phyloP scores from a whole-genome alignment of 2,888 invertebrate species.

The Ellobium chinense region DNA sequence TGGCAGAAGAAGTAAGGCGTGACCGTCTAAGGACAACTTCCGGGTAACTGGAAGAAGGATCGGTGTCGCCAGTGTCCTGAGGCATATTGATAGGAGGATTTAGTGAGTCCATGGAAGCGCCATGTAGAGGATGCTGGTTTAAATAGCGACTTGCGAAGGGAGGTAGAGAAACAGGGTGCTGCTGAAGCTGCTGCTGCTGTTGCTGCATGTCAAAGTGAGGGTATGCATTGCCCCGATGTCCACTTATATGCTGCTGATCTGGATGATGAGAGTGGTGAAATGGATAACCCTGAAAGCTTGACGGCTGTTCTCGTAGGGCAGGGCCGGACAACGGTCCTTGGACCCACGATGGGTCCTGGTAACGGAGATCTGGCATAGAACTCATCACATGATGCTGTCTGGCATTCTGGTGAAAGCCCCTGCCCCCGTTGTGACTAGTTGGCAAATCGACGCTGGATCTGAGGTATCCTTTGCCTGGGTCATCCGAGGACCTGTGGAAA shows the following conservation, averaged over 20 bases:
- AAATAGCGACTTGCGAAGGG: background rate
- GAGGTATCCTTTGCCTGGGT: background rate
- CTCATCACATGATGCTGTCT: slow-evolving; percentile 14
- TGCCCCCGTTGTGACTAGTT: background rate
- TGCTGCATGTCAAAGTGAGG: background rate
- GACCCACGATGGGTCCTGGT: background rate
- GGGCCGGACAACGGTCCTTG: background rate
- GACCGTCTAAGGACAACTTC: slow-evolving; percentile 11
- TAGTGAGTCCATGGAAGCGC: background rate
- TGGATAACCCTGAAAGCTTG: background rate
- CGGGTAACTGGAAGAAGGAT: background rate
- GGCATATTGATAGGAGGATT: background rate
- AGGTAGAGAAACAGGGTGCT: background rate
- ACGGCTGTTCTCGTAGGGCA: background rate
- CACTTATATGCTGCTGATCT: background rate
- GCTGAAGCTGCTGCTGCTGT: background rate
- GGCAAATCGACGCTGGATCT: background rate
- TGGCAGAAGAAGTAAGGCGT: background rate
- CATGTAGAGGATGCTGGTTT: background rate
- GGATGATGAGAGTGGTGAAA: background rate
- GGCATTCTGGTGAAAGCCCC: background rate
- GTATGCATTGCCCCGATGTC: background rate
- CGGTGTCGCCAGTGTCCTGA: background rate
- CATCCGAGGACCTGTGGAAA: background rate
- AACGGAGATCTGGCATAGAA: slow-evolving; percentile 47